Conservation (phyloP, 2,888 invertebrate genomes). For the Seladonia tumulorum region DNA sequence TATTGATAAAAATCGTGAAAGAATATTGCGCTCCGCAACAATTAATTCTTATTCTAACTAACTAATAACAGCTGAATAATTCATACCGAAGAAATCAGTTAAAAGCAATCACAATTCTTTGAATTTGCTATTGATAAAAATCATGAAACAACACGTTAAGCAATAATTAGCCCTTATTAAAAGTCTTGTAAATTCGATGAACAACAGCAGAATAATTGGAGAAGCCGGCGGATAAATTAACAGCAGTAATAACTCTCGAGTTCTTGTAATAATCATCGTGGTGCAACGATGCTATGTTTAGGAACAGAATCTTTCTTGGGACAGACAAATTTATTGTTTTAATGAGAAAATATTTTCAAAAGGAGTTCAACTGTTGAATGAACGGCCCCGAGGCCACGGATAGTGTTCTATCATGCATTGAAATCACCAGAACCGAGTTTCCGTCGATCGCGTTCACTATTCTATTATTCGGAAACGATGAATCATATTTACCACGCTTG, state of each 20-base stretch:
- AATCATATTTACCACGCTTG: neutral
- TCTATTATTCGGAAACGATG: conserved; percentile 13
- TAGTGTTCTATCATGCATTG: conserved; percentile 1
- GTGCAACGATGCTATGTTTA: neutral
- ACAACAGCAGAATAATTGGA: neutral
- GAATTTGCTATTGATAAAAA: neutral
- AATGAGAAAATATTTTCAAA: neutral
- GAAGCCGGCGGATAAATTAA: neutral
- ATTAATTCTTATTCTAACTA: neutral
- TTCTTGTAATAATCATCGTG: neutral
- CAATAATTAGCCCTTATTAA: neutral
- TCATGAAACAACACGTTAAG: neutral
- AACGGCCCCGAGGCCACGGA: neutral
- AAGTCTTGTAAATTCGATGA: neutral
- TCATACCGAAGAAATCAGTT: neutral
- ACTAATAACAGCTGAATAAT: neutral
- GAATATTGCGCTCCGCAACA: too few relatives aligned
- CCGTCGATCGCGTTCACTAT: neutral
- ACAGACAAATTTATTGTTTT: neutral
- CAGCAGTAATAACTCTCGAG: neutral
- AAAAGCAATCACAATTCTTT: neutral
- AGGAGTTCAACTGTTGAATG: neutral
- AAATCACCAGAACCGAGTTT: conserved; percentile 12
- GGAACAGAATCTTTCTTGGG: neutral
- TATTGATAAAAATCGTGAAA: too few relatives aligned